These are phyloP conservation scores for Ornithoptera alexandrae DNA, from an alignment of 2,888 invertebrate genomes.

Conservation along the genomic window DNA sequence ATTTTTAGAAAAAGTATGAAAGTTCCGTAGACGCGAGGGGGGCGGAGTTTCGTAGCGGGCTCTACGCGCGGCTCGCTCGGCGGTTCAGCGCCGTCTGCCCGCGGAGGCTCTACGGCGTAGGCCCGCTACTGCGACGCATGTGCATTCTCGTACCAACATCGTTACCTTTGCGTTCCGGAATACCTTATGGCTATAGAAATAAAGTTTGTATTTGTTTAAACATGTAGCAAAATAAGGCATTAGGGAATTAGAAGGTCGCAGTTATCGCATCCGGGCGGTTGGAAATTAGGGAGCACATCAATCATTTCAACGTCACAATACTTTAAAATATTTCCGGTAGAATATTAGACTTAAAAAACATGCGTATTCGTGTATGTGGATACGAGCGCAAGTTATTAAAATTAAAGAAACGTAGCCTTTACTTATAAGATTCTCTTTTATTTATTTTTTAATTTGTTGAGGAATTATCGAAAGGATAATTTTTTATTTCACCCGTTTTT, in stretches of 20 bases:
- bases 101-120: slow-evolving; percentile 58
- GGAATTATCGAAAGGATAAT: no score
- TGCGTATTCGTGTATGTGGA: not conserved
- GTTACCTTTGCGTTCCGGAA: slow-evolving; percentile 35
- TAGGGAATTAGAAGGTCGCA: slow-evolving; percentile 51
- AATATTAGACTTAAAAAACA: not conserved
- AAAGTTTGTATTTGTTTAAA: slow-evolving; percentile 37
- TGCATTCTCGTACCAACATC: slow-evolving; percentile 54
- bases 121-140: slow-evolving; percentile 64
- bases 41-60: slow-evolving; percentile 51
- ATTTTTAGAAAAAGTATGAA: slow-evolving; percentile 66
- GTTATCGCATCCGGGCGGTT: slow-evolving; percentile 52
- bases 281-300: slow-evolving; percentile 29
- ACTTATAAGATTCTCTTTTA: no score
- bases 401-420: no score
- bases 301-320: slow-evolving; percentile 26
- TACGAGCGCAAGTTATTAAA: no score
- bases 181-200: slow-evolving; percentile 37
- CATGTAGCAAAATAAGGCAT: slow-evolving; percentile 13
- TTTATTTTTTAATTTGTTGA: no score
- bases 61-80: slow-evolving; percentile 58
- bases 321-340: not conserved
- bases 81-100: slow-evolving; percentile 70
- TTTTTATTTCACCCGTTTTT: no score
- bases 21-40: slow-evolving; percentile 54